A percentile compares a stretch with the other conserved stretches of the same genome.
Conservation (phyloP, 2,888 invertebrate species). For the Calameuta idolon region DNA sequence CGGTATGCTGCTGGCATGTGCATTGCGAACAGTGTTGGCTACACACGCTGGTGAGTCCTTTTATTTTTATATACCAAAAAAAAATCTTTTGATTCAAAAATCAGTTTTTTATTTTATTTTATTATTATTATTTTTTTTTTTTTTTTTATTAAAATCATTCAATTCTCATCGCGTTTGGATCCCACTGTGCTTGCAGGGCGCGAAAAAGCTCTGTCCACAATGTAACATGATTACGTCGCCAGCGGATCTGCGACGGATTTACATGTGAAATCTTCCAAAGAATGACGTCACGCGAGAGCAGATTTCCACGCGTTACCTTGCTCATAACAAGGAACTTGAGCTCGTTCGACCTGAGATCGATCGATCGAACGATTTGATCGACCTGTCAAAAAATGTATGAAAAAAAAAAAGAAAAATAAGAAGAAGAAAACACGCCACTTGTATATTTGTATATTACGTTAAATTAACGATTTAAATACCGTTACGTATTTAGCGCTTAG, state of each 20-base stretch:
- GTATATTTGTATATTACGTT: slow-evolving; percentile 65
- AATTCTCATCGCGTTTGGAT: background rate
- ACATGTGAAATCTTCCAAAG: slow-evolving; percentile 74
- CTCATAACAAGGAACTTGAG: background rate
- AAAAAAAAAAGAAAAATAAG: background rate
- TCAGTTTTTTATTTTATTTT: too few relatives aligned
- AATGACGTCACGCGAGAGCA: background rate
- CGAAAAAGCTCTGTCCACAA: slow-evolving; percentile 93
- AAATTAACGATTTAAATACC: slow-evolving; percentile 59
- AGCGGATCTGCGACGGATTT: slow-evolving; percentile 87
- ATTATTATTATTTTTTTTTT: background rate
- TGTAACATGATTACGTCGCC: slow-evolving; percentile 94
- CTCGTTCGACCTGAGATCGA: background rate
- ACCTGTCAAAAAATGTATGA: slow-evolving; percentile 13
- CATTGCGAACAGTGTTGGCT: slow-evolving; percentile 91
- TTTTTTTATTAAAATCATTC: background rate
- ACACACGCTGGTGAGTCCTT: slow-evolving; percentile 72
- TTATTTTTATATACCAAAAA: background rate
- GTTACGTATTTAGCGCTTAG: slow-evolving; percentile 57
- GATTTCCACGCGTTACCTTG: background rate
- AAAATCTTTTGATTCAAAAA: background rate
- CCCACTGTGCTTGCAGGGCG: slow-evolving; percentile 71
- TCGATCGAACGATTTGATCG: background rate
- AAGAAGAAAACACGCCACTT: slow-evolving; percentile 28
- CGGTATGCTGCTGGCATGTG: slow-evolving; percentile 97